Evolutionary conservation across 2,113 vertebrate species (phyloP).

Genomic region (Fregetta grallaria): DNA sequence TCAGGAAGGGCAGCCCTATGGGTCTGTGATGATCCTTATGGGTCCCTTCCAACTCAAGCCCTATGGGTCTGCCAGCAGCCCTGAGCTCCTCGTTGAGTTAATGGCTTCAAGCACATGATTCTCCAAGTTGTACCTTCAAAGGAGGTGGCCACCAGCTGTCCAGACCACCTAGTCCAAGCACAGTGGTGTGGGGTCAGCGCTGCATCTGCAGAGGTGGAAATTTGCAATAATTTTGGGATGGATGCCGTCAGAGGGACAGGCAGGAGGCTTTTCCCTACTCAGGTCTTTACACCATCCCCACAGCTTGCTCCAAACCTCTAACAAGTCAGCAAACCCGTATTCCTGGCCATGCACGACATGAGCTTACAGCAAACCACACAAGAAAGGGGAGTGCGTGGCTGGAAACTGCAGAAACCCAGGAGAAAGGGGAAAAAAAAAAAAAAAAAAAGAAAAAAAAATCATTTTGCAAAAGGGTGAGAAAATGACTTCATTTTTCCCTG

Average conservation of each 20-base stretch:
- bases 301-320: background rate
- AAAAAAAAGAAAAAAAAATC: background rate
- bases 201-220: background rate
- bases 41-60: background rate
- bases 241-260: background rate
- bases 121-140: background rate
- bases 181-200: accelerated
- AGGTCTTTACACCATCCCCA: background rate
- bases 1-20: background rate
- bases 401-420: background rate
- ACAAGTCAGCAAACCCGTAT: background rate
- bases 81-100: background rate
- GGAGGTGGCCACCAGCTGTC: background rate
- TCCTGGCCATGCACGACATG: accelerated
- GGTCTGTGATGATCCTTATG: background rate
- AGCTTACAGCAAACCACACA: background rate
- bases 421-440: background rate
- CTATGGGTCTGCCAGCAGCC: background rate
- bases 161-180: background rate
- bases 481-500: background rate
- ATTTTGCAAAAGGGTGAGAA: background rate
- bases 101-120: background rate
- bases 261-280: background rate
- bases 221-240: background rate
- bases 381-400: background rate